Evolutionary conservation across 2,888 invertebrate genomes (phyloP), one percentile per base, ranked within the genome.

Genomic region (Euphydryas editha): DNA sequence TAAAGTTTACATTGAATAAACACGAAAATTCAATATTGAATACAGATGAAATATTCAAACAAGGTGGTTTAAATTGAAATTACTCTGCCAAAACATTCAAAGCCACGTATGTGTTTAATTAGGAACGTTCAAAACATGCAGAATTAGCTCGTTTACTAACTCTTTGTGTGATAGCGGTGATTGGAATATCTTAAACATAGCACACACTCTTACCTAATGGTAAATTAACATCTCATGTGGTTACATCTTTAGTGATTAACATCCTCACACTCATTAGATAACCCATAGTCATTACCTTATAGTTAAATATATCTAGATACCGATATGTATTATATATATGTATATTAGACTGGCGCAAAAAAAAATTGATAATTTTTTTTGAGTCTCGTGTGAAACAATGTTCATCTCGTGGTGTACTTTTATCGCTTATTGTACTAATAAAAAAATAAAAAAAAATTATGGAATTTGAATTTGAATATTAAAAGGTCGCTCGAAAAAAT

Each of bases 61-160:
- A 56, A 57, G 46, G 15, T 51, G 18, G 20, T 55, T 62, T 46
- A 18, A 36, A 63, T 20, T 39, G 17, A 51, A 51, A 51, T 24
- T 24, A 51, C 15, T 21, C 49, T 51, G 24, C 15, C 49, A 20
- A 51, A 44, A 18, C 30, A 39, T 59, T 57, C 57, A 42, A 61
- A 56, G 47, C 46, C 21, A 55, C 37, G 55, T 47, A 61, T 61
- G n/a, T 61, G 61, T 49, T 65, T 61, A 57, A 61, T 65, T 61
- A 65, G 49, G 47, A 65, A 42, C 55, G 39, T 61, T 65, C 24
- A 49, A 36, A 51, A 47, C 49, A 64, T 17, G 54, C 15, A 46
- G 36, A 57, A 51, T 39, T 51, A 17, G 37, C 1, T 21, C n/a
- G n/a, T 13, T 18, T 59, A 15, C 49, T 20, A 7, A 39, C 20